Base-by-base conservation (phyloP, 2,113 vertebrate genomes). In the Argyrosomus japonicus region DNA sequence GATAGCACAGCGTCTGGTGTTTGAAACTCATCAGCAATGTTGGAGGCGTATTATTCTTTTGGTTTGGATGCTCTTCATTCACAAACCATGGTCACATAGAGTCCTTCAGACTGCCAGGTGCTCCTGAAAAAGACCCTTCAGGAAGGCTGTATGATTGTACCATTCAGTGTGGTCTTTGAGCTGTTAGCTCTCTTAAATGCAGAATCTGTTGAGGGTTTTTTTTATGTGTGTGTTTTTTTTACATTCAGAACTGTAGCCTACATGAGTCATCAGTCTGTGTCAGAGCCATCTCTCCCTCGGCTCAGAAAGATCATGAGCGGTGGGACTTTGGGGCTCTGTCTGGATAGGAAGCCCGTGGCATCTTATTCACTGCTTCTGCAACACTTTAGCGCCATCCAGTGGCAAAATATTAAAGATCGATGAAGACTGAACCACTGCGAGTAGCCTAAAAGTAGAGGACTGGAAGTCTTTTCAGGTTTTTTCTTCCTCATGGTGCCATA, bases 301-400 rank as follows among this genome's bases (percentile, higher is more conserved):
- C 89, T 82, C 88, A 53, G 19, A 76, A 67, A 89, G 85, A 93
- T 94, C 92, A 94, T 87, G 91, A 93, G 86, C 85, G 14, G n/a
- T 75, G 92, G 88, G 90, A 83, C 81, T 90, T 45, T 10, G 87
- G 89, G 89, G 84, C 79, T 72, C 27, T 71, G 76, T 74, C 80
- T 82, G 77, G 27, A 15, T 64, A 71, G 77, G 80, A 71, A 75
- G 60, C 61, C 82, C 58, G 60, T 53, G 56, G 63, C 25, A 3
- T 53, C n/a, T 50, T 21, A 23, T 14, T 45, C 27, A 19, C 25
- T 27, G 60, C 48, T 79, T 74, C 43, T 25, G 3, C 69, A 78
- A 81, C 81, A 11, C 83, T 69, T 72, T 69, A 88, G 81, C 83
- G n/a, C 90, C 92, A 90, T 43, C 83, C 79, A 87, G 88, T 92